Evolutionary conservation across 2,888 invertebrate species (phyloP).

Genomic region (Muschampia staudingeri): DNA sequence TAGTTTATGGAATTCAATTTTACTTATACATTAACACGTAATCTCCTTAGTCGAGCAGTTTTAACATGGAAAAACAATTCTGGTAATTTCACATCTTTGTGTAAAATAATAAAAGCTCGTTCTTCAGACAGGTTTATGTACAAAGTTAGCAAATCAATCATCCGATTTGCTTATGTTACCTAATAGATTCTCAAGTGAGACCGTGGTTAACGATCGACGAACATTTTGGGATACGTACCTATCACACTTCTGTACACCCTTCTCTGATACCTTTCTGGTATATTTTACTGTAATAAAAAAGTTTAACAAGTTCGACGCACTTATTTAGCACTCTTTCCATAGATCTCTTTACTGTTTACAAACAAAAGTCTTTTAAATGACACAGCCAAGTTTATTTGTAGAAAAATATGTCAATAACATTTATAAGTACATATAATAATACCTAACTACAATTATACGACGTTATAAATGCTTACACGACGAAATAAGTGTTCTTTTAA

Average conservation of each 20-base stretch:
- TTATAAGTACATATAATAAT: not conserved
- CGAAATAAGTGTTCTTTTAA: not conserved
- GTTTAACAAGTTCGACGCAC: conserved; percentile 33
- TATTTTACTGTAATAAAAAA: conserved; percentile 35
- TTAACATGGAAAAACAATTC: too few relatives aligned
- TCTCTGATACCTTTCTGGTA: conserved; percentile 44
- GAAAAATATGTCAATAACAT: not conserved
- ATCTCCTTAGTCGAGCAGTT: too few relatives aligned
- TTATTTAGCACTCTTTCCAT: conserved; percentile 42
- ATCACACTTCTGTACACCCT: conserved; percentile 27
- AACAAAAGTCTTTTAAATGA: conserved; percentile 7
- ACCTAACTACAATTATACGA: too few relatives aligned
- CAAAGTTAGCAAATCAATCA: conserved; percentile 27
- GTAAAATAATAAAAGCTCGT: too few relatives aligned
- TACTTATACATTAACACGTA: too few relatives aligned
- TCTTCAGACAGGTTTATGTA: not conserved
- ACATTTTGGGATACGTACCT: conserved; percentile 32
- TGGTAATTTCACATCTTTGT: too few relatives aligned
- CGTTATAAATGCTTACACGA: not conserved
- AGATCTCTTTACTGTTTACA: conserved; percentile 35
- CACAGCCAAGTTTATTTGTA: conserved; percentile 28
- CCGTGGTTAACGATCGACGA: conserved; percentile 16
- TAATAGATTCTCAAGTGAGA: conserved; percentile 36
- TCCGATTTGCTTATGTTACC: conserved; percentile 11
- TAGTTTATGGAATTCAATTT: too few relatives aligned